Percentiles rank a stretch among this genome's conserved stretches.
Conservation (phyloP, 2,797 vertebrate species). For the Pseudopleuronectes americanus region DNA sequence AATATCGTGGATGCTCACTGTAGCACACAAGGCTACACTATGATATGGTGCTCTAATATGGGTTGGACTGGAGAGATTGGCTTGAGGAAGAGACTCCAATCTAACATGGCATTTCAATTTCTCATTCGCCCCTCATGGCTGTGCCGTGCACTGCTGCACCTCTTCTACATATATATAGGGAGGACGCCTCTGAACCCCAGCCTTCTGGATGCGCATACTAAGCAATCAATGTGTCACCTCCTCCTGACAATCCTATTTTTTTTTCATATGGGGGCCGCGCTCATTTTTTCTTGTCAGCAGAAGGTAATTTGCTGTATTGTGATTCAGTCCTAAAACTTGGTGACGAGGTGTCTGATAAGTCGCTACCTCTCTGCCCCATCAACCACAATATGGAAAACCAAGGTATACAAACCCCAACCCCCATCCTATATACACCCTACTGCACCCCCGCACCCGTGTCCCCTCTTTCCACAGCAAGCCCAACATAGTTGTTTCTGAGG, state of each 20-base stretch:
- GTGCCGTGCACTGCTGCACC: conserved; percentile 76
- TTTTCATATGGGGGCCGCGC: conserved; percentile 75
- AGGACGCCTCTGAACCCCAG: conserved; percentile 78
- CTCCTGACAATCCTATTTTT: conserved; percentile 83
- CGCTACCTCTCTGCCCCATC: conserved; percentile 59
- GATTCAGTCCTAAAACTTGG: conserved; percentile 86
- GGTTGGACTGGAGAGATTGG: conserved; percentile 57
- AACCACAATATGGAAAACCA: conserved; percentile 66
- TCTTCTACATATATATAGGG: conserved; percentile 86
- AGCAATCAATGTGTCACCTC: conserved; percentile 89
- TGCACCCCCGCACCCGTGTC: conserved; percentile 65
- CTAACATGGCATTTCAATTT: conserved; percentile 87
- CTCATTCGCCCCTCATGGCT: conserved; percentile 75
- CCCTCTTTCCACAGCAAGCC: conserved; percentile 70
- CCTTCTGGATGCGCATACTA: conserved; percentile 85
- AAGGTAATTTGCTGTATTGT: conserved; percentile 90
- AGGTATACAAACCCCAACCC: conserved; percentile 53
- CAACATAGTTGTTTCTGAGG: conserved; percentile 81
- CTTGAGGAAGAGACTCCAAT: conserved; percentile 78
- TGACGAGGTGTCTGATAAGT: conserved; percentile 85
- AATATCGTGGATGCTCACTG: conserved; percentile 20
- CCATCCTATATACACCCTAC: conserved; percentile 59
- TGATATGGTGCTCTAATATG: conserved; percentile 52
- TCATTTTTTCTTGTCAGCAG: conserved; percentile 90
- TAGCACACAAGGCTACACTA: conserved; percentile 32